These are phyloP conservation scores for Lordiphosa clarofinis DNA, from an alignment of 1,140 invertebrate genomes.

Conservation along the genomic window DNA sequence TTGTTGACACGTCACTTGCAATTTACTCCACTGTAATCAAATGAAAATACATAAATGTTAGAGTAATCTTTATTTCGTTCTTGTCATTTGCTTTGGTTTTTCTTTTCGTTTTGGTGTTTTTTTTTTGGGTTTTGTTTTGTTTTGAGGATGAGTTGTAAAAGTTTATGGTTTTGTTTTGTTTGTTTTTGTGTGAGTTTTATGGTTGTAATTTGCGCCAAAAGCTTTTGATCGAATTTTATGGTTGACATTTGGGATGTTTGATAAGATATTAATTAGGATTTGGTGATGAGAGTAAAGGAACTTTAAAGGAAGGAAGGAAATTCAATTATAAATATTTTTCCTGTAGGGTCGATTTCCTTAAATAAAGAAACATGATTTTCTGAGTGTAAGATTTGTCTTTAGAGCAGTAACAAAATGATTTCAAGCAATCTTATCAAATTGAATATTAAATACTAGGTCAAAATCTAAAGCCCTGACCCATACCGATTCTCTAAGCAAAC, in stretches of 20 bases:
- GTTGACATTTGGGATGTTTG: conserved; percentile 36
- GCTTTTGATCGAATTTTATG: conserved; percentile 53
- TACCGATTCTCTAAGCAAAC: too few relatives aligned
- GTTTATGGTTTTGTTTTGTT: conserved; percentile 49
- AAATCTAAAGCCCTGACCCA: too few relatives aligned
- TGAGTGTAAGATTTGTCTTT: too few relatives aligned
- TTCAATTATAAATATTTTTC: too few relatives aligned
- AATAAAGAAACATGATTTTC: too few relatives aligned
- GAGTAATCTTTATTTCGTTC: conserved; percentile 32
- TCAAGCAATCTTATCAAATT: too few relatives aligned
- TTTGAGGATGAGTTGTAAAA: conserved; percentile 31
- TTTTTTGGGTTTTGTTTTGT: conserved; percentile 9
- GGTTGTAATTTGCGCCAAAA: conserved; percentile 36
- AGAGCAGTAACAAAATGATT: too few relatives aligned
- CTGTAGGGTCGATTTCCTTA: too few relatives aligned
- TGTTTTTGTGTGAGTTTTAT: conserved; percentile 48
- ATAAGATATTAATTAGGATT: conserved; percentile 54
- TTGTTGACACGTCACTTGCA: conserved; percentile 79
- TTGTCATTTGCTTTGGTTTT: conserved; percentile 10
- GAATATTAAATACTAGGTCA: too few relatives aligned
- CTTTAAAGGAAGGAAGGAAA: conserved; percentile 14
- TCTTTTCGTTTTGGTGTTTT: not conserved
- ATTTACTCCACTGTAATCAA: conserved; percentile 79
- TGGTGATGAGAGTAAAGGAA: conserved; percentile 15
- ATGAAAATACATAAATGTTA: conserved; percentile 60